These are phyloP conservation scores for Papilio protenor DNA, from an alignment of 2,888 invertebrate genomes.

Conservation along the genomic window DNA sequence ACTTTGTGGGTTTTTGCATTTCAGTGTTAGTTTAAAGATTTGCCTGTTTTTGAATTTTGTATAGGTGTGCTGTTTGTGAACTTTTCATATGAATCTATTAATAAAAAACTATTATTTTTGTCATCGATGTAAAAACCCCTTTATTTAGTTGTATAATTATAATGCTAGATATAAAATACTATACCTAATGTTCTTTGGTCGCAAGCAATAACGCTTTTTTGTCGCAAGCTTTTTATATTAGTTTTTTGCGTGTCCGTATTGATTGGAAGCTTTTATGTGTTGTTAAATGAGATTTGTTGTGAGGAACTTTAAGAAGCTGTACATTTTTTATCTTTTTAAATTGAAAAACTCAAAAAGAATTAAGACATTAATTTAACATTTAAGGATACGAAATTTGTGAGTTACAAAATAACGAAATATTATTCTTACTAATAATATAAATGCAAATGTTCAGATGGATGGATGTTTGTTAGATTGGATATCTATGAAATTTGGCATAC, in stretches of 20 bases:
- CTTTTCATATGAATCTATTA: no score
- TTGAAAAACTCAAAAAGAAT: neutral
- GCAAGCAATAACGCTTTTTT: neutral
- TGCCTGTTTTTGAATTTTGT: no score
- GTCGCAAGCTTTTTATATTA: conserved; percentile 16
- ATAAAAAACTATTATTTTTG: no score
- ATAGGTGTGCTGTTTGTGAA: no score
- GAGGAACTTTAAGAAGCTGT: conserved; percentile 19
- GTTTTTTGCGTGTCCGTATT: conserved; percentile 27
- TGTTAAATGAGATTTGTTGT: conserved; percentile 28
- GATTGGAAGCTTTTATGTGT: conserved; percentile 35
- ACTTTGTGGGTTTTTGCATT: no score
- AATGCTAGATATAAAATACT: conserved; percentile 32
- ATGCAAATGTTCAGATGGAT: no score
- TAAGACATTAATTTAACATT: neutral
- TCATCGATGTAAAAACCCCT: neutral
- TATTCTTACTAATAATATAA: no score
- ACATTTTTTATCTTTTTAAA: conserved; percentile 19
- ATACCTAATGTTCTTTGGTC: conserved; percentile 30
- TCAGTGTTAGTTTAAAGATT: no score
- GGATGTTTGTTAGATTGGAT: no score
- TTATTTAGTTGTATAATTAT: neutral
- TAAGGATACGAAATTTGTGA: neutral
- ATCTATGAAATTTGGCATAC: no score
- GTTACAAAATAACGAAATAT: no score